Evolutionary conservation across 1,140 invertebrate species (phyloP).

Genomic region (Dendroctonus ponderosae): DNA sequence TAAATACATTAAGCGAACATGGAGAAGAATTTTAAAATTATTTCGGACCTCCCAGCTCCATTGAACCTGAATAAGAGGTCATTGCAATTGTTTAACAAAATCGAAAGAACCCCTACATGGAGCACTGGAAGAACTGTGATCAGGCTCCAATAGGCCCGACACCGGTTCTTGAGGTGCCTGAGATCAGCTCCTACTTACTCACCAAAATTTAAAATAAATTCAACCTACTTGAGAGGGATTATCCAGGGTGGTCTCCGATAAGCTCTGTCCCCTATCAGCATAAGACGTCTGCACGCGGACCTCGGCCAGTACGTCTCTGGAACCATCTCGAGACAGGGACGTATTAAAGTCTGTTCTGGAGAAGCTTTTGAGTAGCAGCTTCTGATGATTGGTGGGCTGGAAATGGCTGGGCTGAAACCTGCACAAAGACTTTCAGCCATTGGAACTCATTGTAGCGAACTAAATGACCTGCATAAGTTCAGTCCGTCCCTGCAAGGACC

Average conservation of each 20-base stretch:
- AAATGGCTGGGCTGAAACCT: constrained; percentile 1
- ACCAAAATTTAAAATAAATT: too few species aligned
- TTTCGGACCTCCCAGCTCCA: too few species aligned
- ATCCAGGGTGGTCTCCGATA: constrained; percentile 23
- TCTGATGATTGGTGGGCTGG: constrained; percentile 1
- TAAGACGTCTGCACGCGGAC: constrained; percentile 43
- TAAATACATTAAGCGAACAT: neutral
- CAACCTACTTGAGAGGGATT: constrained; percentile 31
- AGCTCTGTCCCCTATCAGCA: constrained; percentile 15
- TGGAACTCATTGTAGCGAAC: neutral
- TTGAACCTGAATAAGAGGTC: too few species aligned
- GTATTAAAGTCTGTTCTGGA: constrained; percentile 39
- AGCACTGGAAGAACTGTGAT: too few species aligned
- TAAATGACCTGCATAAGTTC: constrained; percentile 22
- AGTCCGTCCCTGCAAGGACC: constrained; percentile 47
- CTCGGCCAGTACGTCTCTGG: constrained; percentile 47
- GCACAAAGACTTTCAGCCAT: neutral
- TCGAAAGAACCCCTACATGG: too few species aligned
- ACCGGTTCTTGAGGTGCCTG: too few species aligned
- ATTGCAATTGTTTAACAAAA: too few species aligned
- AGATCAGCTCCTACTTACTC: too few species aligned
- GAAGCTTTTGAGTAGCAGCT: constrained; percentile 19
- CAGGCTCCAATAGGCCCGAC: too few species aligned
- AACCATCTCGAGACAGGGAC: constrained; percentile 46
- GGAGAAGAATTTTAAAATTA: too few species aligned